Evolutionary conservation across 2,113 vertebrate species (phyloP), one percentile per base, ranked within the genome.

Genomic region (Ceyx margarethae): DNA sequence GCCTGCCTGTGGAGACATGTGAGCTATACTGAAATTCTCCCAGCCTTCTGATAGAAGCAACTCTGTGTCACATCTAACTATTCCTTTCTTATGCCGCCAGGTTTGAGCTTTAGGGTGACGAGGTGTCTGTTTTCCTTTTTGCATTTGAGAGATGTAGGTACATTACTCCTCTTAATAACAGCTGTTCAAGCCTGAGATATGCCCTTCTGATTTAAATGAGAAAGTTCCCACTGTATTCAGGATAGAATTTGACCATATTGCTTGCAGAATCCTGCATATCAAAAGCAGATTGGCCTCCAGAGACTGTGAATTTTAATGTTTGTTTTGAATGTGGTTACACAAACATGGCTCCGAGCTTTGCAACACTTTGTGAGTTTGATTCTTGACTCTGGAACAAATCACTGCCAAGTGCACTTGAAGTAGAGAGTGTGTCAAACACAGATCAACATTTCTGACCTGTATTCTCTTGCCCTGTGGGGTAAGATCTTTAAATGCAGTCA

Each of bases 401-500:
- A 81, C 75, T 93, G 92, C 91, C 87, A 87, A 96, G 89, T 92
- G 89, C 91, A 95, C 95, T 96, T 92, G 89, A 95, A 91, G 84
- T 37, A 74, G 64, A 74, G 91, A 80, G 84, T 64, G 65, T 91
- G 91, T 96, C 92, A 93, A 92, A 91, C 74, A 85, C 67, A 94
- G 67, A 95, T 93, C 94, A 94, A 89, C n/a, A 1, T 89, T 93
- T 96, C 81, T 95, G 87, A 96, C 95, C 92, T 89, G 89, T 69
- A 89, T 96, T 95, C 81, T 83, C 56, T 87, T 96, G 94, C 91
- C 91, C 89, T 95, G 87, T 94, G 89, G 94, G 92, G 91, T 92
- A 92, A 95, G 87, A 91, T 91, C 92, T 96, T 91, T 92, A 94
- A 91, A 95, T 89, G 95, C 84, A 94, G 89, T 87, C 92, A 89